These are phyloP conservation scores for Blastobasis adustella DNA, from an alignment of 2,888 invertebrate genomes.

Conservation along the genomic window DNA sequence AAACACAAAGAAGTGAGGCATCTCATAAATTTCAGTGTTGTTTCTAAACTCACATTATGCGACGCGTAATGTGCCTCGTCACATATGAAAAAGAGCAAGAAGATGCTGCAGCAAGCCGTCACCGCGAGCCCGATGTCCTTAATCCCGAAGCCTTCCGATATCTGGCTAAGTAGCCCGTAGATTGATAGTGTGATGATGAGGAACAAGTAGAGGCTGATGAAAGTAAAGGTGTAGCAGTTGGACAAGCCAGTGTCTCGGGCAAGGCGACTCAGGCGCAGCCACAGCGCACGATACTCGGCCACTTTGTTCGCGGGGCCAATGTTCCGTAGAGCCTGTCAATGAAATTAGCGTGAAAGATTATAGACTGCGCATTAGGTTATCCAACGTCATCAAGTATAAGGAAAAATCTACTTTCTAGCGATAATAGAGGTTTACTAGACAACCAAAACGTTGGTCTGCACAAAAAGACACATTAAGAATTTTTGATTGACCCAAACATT, in stretches of 20 bases:
- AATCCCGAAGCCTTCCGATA: constrained; percentile 81
- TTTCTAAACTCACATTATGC: constrained; percentile 73
- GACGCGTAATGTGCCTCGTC: constrained; percentile 85
- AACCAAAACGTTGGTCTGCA: no score
- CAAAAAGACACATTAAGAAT: no score
- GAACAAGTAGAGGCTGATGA: constrained; percentile 80
- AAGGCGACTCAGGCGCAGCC: constrained; percentile 81
- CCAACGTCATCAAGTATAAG: no score
- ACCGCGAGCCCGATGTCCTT: constrained; percentile 82
- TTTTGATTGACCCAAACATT: no score
- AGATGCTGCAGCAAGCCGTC: constrained; percentile 79
- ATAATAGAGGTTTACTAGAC: no score
- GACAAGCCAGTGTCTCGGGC: constrained; percentile 80
- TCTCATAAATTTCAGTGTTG: not conserved
- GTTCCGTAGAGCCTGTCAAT: constrained; percentile 74
- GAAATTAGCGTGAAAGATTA: not conserved
- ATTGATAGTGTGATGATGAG: constrained; percentile 84
- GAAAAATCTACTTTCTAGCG: no score
- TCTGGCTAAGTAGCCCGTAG: constrained; percentile 82
- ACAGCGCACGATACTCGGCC: constrained; percentile 80
- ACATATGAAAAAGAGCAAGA: constrained; percentile 81
- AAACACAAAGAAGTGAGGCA: no score
- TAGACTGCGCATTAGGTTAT: no score
- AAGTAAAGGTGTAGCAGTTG: constrained; percentile 80
- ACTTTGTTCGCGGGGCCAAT: constrained; percentile 81